Base-by-base conservation (phyloP, 23 tunicate genomes). In the Halocynthia roretzi region DNA sequence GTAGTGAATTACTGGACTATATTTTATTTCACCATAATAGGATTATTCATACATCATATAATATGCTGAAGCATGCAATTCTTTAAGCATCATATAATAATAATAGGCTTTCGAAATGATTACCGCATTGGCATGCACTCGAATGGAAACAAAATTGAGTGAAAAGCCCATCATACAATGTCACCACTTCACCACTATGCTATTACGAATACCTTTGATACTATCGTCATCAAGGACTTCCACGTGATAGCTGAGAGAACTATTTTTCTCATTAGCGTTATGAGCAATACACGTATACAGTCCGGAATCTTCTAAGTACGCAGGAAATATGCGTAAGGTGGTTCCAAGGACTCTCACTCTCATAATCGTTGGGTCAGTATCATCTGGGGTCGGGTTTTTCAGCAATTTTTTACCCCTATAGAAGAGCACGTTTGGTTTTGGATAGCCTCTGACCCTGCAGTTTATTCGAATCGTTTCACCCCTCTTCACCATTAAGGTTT, bases 391-490 rank as follows among this genome's bases (percentile, higher is more conserved):
- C 5, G 70, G 70, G 22, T 65, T 48, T 8, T 48, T 40, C 17
- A 65, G 23, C 10, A 65, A 48, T 15, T 65, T 15, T 9, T 65
- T 48, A 20, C 70, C 70, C 70, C 31, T 65, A 48, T 65, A 65
- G 70, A 65, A 65, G 23, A 10, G n/a, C n/a, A 65, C 70, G 9
- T 9, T 15, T 9, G 70, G 70, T 19, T 18, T 10, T 1, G 78
- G 64, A n/a, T 22, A 74, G 9, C 76, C 76, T 10, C 22, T 20
- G 8, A 74, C 78, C 55, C 64, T 64, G 56, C 78, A 74, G 22
- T 74, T 52, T 10, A 74, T 74, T 54, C 78, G 78, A 54, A 74
- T 74, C 56, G 62, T 20, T 8, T 54, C 49, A 50, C 56, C 60
- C 21, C 55, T 48, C 56, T 74, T n/a, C 31, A 74, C 19, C 15